Evolutionary conservation across 2,113 vertebrate species (phyloP).

Genomic region (Emydura subglobosa): DNA sequence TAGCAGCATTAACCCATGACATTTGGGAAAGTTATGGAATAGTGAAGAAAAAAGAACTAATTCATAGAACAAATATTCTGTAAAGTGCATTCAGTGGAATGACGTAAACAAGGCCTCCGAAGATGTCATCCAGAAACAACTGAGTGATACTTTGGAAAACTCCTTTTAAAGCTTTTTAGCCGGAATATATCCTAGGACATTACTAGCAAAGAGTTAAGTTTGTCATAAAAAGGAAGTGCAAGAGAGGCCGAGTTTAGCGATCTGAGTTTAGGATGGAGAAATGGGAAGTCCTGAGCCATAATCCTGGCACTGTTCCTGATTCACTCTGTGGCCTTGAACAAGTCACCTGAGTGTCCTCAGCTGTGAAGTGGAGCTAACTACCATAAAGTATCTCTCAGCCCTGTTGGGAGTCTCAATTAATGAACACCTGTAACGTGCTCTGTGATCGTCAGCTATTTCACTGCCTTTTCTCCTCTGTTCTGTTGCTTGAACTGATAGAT

Average conservation of each 20-base stretch:
- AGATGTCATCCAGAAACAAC: constrained; percentile 35
- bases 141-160: neutral
- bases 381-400: no score
- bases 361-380: no score
- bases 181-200: neutral
- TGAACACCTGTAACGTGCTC: no score
- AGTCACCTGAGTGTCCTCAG: no score
- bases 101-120: neutral
- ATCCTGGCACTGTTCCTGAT: neutral
- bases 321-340: neutral
- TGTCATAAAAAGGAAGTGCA: fast-evolving
- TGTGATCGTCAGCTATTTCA: no score
- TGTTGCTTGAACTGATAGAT: neutral
- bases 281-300: neutral
- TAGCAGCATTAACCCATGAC: constrained; percentile 20
- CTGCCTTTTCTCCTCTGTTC: no score
- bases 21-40: constrained; percentile 50
- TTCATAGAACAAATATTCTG: constrained; percentile 23
- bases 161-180: neutral
- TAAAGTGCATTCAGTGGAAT: constrained; percentile 20
- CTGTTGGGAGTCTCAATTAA: no score
- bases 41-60: constrained; percentile 41
- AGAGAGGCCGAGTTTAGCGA: neutral
- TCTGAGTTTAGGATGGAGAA: fast-evolving
- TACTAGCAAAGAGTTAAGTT: fast-evolving